Evolutionary conservation across 2,888 invertebrate species (phyloP).

Genomic region (Phyllotreta cruciferae): DNA sequence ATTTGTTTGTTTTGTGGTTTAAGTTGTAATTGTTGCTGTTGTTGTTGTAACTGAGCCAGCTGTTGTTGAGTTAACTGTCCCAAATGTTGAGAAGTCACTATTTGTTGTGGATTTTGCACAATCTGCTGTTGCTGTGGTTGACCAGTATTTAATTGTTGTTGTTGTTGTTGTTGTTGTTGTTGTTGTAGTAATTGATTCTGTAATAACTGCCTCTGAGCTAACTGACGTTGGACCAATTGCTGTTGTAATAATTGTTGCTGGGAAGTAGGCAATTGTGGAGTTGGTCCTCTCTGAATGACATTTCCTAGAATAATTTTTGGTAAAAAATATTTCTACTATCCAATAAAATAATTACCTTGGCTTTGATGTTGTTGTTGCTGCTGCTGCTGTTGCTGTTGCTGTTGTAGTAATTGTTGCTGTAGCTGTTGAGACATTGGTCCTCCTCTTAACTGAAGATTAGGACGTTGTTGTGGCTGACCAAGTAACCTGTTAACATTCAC

Average conservation of each 20-base stretch:
- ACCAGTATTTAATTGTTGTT: conserved; percentile 27
- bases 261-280: conserved; percentile 30
- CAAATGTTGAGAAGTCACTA: conserved; percentile 38
- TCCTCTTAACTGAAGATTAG: conserved; percentile 49
- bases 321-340: not conserved
- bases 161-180: conserved; percentile 43
- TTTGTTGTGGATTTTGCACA: conserved; percentile 30
- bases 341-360: conserved; percentile 19
- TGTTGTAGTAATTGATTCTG: conserved; percentile 49
- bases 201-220: conserved; percentile 49
- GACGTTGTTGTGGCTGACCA: conserved; percentile 48
- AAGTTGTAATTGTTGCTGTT: conserved; percentile 37
- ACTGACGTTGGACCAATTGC: conserved; percentile 50
- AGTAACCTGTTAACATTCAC: conserved; percentile 50
- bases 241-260: conserved; percentile 38
- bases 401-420: conserved; percentile 56
- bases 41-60: conserved; percentile 42
- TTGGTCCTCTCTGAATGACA: conserved; percentile 40
- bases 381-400: conserved; percentile 56
- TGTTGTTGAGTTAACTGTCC: conserved; percentile 45
- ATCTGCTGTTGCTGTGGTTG: conserved; percentile 30
- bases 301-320: conserved; percentile 14
- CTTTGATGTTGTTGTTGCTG: conserved; percentile 35
- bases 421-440: conserved; percentile 53
- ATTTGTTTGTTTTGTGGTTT: conserved; percentile 10